A percentile compares a stretch with the other conserved stretches of the same genome.
These are phyloP conservation scores for Ridgeia piscesae DNA, from an alignment of 1,140 invertebrate species.

Conservation along the genomic window DNA sequence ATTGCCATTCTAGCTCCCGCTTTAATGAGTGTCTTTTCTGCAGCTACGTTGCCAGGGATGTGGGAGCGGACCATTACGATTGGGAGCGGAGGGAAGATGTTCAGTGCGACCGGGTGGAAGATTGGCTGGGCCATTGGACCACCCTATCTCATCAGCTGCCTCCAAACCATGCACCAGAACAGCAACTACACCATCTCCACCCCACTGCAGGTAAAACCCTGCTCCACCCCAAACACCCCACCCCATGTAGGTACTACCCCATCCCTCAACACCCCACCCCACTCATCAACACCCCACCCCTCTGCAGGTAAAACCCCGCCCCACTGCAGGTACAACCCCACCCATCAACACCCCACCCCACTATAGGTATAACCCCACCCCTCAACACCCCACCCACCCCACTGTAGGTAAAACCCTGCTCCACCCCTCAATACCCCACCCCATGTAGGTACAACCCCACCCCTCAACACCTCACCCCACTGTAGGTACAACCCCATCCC, in stretches of 20 bases:
- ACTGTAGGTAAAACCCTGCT: too few species aligned
- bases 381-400: too few species aligned
- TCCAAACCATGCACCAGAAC: slow-evolving; percentile 90
- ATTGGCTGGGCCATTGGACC: slow-evolving; percentile 88
- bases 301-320: slow-evolving; percentile 57
- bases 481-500: too few species aligned
- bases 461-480: too few species aligned
- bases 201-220: slow-evolving; percentile 64
- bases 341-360: too few species aligned
- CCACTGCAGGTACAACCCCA: too few species aligned
- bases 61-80: slow-evolving; percentile 97
- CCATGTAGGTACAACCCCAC: too few species aligned
- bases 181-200: slow-evolving; percentile 88
- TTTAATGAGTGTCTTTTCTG: background rate
- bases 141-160: slow-evolving; percentile 38
- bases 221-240: background rate
- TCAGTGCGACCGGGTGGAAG: slow-evolving; percentile 87
- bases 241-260: too few species aligned
- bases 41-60: slow-evolving; percentile 91
- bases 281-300: slow-evolving; percentile 70
- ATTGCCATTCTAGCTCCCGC: too few species aligned
- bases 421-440: too few species aligned
- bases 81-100: slow-evolving; percentile 96
- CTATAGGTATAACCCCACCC: too few species aligned
- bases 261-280: too few species aligned